Conservation (phyloP, 2,888 invertebrate species). For the Lacanobia oleracea region DNA sequence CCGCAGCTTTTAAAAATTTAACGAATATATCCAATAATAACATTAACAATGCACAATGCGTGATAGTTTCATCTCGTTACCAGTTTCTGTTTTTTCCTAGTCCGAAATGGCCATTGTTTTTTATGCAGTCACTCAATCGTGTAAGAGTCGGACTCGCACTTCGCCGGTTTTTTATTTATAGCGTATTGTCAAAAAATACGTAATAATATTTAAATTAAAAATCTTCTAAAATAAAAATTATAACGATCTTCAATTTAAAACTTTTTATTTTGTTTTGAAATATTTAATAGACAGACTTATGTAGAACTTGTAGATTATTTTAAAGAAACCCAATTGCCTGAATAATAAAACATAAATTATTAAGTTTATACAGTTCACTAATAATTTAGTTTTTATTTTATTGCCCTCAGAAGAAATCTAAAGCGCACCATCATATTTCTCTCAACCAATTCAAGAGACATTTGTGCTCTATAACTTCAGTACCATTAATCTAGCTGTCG, state of each 20-base stretch:
- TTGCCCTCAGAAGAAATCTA: background rate
- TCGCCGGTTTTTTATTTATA: background rate
- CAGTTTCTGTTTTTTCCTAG: too few relatives aligned
- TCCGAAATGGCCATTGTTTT: too few relatives aligned
- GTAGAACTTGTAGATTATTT: background rate
- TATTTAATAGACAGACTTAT: background rate
- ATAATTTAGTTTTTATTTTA: background rate
- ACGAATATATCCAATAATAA: too few relatives aligned
- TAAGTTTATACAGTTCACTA: too few relatives aligned
- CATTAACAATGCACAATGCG: too few relatives aligned
- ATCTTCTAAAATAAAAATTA: background rate
- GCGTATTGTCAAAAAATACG: background rate
- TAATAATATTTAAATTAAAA: background rate
- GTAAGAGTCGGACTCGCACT: too few relatives aligned
- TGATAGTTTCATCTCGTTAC: too few relatives aligned
- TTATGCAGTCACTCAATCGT: too few relatives aligned
- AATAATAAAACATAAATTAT: background rate
- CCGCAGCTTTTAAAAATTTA: too few relatives aligned
- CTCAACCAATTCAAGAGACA: background rate
- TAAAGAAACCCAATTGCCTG: background rate
- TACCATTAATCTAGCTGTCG: conserved; percentile 35
- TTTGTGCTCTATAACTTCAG: background rate
- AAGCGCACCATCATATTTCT: too few relatives aligned
- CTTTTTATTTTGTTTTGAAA: background rate
- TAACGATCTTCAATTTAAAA: background rate